Conservation (phyloP, 2,797 vertebrate genomes). For the Harpagifer antarcticus region DNA sequence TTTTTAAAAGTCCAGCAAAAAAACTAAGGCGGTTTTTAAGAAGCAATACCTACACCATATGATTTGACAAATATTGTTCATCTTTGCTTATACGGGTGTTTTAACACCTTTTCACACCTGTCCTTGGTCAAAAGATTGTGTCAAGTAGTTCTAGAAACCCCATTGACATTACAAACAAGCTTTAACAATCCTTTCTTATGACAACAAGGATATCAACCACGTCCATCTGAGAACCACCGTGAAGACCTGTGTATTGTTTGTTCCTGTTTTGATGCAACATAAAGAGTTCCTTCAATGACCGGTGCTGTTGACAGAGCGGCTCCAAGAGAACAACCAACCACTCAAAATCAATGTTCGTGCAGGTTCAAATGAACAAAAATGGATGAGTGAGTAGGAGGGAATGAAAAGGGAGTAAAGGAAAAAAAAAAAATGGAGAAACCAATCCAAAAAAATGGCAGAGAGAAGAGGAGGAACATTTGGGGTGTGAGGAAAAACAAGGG, state of each 20-base stretch:
- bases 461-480: slow-evolving; percentile 58
- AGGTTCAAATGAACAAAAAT: slow-evolving; percentile 85
- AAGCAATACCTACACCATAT: slow-evolving; percentile 89
- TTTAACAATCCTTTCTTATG: slow-evolving; percentile 81
- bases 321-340: slow-evolving; percentile 87
- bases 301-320: slow-evolving; percentile 83
- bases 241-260: slow-evolving; percentile 79
- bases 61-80: slow-evolving; percentile 83
- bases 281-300: slow-evolving; percentile 87
- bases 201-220: slow-evolving; percentile 78
- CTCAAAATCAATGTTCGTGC: slow-evolving; percentile 89
- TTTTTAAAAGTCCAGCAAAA: slow-evolving; percentile 78
- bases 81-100: slow-evolving; percentile 78
- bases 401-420: slow-evolving; percentile 58
- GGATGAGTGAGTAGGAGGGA: slow-evolving; percentile 74
- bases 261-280: slow-evolving; percentile 83
- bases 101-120: slow-evolving; percentile 76
- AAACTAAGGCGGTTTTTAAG: slow-evolving; percentile 83
- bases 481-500: slow-evolving; percentile 67
- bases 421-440: slow-evolving; percentile 40
- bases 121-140: slow-evolving; percentile 81
- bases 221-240: slow-evolving; percentile 81
- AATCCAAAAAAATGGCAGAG: slow-evolving; percentile 76
- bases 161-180: slow-evolving; percentile 80
- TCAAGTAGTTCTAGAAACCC: slow-evolving; percentile 80